phyloP scores from a whole-genome alignment of 2,888 invertebrate species.

The Amiota minor region DNA sequence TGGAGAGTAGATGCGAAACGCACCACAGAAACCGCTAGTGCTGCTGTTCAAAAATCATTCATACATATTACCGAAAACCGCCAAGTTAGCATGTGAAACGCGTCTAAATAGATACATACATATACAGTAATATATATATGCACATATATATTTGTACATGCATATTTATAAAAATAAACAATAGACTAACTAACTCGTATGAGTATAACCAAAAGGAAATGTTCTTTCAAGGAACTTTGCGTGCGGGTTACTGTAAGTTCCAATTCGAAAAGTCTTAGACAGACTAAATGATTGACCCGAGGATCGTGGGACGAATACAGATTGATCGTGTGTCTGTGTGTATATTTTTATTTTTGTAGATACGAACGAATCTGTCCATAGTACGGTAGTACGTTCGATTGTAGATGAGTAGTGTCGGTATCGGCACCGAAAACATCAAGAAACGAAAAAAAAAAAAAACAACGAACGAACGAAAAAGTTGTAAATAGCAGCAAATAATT shows the following conservation, averaged over 20 bases:
- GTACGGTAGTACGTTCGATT: not conserved
- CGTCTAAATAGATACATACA: conserved; percentile 18
- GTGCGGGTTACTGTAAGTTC: no score
- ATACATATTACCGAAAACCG: conserved; percentile 24
- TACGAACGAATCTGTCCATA: no score
- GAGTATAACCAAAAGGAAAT: not conserved
- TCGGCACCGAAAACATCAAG: no score
- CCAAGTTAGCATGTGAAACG: conserved; percentile 31
- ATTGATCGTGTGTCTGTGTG: not conserved
- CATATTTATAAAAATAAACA: not conserved
- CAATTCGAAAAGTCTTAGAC: no score
- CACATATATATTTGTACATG: conserved; percentile 4
- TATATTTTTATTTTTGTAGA: conserved; percentile 1
- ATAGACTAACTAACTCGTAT: not conserved
- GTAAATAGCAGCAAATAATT: no score
- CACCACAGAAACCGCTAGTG: not conserved
- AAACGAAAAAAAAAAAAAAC: no score
- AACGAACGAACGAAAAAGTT: no score
- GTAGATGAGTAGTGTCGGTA: no score
- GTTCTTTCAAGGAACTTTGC: no score
- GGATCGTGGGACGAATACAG: not conserved
- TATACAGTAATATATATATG: conserved; percentile 11
- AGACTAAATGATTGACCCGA: no score
- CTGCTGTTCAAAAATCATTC: not conserved
- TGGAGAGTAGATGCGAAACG: not conserved